Percentiles rank a stretch among this genome's conserved stretches.
These are phyloP conservation scores for Leistus spinibarbis DNA, from an alignment of 2,888 invertebrate species.

Conservation along the genomic window DNA sequence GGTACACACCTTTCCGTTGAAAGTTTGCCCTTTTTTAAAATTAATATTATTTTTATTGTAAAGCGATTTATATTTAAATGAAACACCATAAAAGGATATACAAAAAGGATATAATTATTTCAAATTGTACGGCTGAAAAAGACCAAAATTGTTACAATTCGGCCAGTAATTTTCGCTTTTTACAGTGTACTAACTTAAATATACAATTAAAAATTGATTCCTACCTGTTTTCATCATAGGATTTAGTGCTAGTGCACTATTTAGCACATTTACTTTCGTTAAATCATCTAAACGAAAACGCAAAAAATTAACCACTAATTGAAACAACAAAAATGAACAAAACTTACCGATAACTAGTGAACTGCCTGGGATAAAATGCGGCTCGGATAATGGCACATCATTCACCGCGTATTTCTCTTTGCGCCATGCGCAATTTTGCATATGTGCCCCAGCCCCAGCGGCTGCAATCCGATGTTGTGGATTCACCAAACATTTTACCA, in stretches of 20 bases:
- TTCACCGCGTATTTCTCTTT: slow-evolving; percentile 57
- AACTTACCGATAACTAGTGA: slow-evolving; percentile 55
- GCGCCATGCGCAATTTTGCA: slow-evolving; percentile 58
- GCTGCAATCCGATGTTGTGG: slow-evolving; percentile 57
- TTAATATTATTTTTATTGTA: neutral
- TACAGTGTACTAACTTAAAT: neutral
- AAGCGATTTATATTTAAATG: neutral
- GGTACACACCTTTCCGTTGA: neutral
- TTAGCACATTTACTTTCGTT: slow-evolving; percentile 54
- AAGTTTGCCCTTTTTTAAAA: neutral
- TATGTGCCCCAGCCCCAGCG: slow-evolving; percentile 55
- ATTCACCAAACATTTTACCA: slow-evolving; percentile 58
- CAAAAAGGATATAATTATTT: slow-evolving; percentile 36
- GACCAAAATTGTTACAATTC: slow-evolving; percentile 36
- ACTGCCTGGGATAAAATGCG: slow-evolving; percentile 47
- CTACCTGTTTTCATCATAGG: slow-evolving; percentile 50
- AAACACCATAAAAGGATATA: slow-evolving; percentile 35
- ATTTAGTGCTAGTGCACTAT: slow-evolving; percentile 47
- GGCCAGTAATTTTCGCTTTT: slow-evolving; percentile 3
- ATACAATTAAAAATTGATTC: slow-evolving; percentile 40
- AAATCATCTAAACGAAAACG: slow-evolving; percentile 54
- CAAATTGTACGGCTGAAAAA: slow-evolving; percentile 33
- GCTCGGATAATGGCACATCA: slow-evolving; percentile 58
- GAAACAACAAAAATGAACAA: slow-evolving; percentile 18
- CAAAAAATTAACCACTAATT: slow-evolving; percentile 9